Evolutionary conservation across 2,113 vertebrate genomes (phyloP).

Genomic region (Pycnonotus jocosus): DNA sequence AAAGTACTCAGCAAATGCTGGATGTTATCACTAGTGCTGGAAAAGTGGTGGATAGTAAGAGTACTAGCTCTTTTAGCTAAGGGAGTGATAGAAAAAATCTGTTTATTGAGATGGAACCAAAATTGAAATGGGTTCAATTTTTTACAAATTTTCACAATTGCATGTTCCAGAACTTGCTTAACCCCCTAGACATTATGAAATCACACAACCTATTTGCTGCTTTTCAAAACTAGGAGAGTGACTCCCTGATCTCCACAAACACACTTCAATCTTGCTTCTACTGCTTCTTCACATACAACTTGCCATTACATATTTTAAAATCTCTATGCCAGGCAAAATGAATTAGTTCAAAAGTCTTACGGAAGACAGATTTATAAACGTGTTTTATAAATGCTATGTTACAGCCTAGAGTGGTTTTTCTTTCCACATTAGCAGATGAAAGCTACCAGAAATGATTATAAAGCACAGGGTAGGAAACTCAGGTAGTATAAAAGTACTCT

Average conservation of each 20-base stretch:
- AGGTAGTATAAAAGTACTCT: not conserved
- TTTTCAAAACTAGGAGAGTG: not conserved
- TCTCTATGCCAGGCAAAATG: not conserved
- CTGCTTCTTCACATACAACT: not conserved
- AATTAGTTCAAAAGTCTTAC: not conserved
- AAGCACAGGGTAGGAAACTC: not conserved
- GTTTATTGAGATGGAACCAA: not conserved
- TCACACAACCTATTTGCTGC: not conserved
- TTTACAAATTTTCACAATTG: not conserved
- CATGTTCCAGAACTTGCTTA: not conserved
- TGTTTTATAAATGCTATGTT: not conserved
- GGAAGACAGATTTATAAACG: not conserved
- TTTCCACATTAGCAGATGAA: not conserved
- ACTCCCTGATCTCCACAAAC: not conserved
- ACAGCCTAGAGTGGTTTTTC: not conserved
- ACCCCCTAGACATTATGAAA: not conserved
- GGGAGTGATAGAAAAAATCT: not conserved
- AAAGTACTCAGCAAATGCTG: not conserved
- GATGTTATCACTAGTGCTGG: not conserved
- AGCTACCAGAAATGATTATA: not conserved
- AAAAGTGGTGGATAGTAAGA: not conserved
- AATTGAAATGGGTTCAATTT: not conserved
- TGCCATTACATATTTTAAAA: not conserved
- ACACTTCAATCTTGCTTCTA: not conserved
- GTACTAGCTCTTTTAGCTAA: not conserved